These are phyloP conservation scores for Drusus annulatus DNA, from an alignment of 1,140 invertebrate species.

Conservation along the genomic window DNA sequence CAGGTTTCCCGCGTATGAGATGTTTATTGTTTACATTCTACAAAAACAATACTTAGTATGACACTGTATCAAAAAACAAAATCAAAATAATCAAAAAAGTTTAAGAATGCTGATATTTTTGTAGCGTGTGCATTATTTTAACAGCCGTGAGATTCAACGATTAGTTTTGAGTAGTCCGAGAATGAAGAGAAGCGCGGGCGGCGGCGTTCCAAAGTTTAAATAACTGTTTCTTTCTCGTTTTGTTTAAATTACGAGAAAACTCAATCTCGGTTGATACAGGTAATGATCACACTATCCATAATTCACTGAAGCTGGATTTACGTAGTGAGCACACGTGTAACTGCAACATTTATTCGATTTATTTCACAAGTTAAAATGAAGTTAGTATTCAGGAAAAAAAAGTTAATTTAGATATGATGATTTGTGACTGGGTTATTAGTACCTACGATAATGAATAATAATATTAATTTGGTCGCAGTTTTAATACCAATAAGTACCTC, in stretches of 20 bases:
- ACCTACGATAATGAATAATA: too few species aligned
- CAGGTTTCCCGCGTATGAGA: constrained; percentile 26
- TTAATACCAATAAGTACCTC: too few species aligned
- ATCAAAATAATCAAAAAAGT: not conserved
- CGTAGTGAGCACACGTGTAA: too few species aligned
- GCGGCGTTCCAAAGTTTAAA: constrained; percentile 33
- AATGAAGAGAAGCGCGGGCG: not conserved
- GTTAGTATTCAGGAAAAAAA: too few species aligned
- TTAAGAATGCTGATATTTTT: not conserved
- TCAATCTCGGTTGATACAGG: constrained; percentile 26
- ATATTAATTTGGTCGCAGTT: too few species aligned
- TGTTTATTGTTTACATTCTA: not conserved
- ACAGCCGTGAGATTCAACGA: not conserved
- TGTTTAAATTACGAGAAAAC: constrained; percentile 28
- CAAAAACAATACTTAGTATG: not conserved
- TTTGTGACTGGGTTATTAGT: too few species aligned
- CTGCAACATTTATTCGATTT: not conserved
- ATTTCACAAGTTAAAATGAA: too few species aligned
- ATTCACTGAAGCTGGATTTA: not conserved
- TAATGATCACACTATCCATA: not conserved
- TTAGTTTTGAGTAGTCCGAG: constrained; percentile 6
- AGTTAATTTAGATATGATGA: too few species aligned
- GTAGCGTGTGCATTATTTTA: not conserved
- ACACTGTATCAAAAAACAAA: not conserved
- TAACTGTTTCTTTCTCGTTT: constrained; percentile 31